Evolutionary conservation across 2,113 vertebrate genomes (phyloP), one percentile per base, ranked within the genome.

Genomic region (Rhinoderma darwinii): DNA sequence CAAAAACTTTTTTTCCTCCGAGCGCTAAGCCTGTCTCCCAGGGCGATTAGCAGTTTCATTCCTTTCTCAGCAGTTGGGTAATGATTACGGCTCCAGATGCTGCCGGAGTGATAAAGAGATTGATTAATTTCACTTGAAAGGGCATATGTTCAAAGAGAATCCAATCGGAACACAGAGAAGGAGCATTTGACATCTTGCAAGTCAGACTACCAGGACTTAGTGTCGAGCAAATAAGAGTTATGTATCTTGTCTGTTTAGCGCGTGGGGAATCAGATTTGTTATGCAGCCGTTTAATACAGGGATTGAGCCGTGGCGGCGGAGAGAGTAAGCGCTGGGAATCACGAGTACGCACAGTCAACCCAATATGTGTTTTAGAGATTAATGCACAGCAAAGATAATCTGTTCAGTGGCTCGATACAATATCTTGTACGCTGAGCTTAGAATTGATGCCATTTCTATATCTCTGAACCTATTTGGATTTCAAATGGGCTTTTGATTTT

Each of bases 101-200:
- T 95, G 94, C 90, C 89, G 92, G 92, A 96, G 95, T 96, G 96
- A 97, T 97, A 96, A 95, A 98, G 94, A 95, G 95, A 96, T 96
- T 97, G 96, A 99, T 97, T 97, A 96, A 97, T 97, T 97, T 95
- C 93, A 94, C 95, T 96, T 95, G 96, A 97, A 96, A 96, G 94
- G 93, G 92, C 93, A 90, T 93, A 93, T 96, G 95, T 95, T 97
- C 94, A 96, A 95, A 96, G 92, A 90, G 92, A 92, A 94, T 93
- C 93, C 90, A 91, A 90, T 93, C 50, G 87, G 90, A 93, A 93
- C 22, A 9, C 92, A 90, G 88, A 35, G 75, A 89, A 90, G 39
- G 82, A 86, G 68, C 90, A 89, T 92, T 91, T 92, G 89, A 88
- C 88, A 82, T 92, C 88, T 92, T 79, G 89, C 88, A 68, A 82